phyloP scores from a whole-genome alignment of 2,888 invertebrate species.

The Trichogramma dendrolimi region DNA sequence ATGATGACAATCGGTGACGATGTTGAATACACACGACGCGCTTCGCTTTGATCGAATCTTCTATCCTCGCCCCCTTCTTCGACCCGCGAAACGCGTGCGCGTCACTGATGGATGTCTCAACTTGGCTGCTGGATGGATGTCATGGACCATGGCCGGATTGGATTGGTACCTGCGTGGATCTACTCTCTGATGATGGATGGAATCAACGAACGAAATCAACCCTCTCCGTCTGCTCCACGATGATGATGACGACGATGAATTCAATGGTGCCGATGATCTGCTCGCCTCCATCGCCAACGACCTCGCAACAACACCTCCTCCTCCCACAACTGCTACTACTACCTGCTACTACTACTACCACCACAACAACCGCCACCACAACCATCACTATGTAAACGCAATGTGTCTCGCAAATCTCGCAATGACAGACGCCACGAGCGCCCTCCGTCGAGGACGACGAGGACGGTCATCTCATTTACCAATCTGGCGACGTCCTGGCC shows the following conservation, averaged over 20 bases:
- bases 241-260: constrained; percentile 47
- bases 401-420: constrained; percentile 23
- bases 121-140: constrained; percentile 8
- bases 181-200: constrained; percentile 12
- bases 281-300: constrained; percentile 38
- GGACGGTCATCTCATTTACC: constrained; percentile 99
- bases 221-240: constrained; percentile 20
- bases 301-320: constrained; percentile 32
- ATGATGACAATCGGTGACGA: constrained; percentile 14
- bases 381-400: constrained; percentile 1
- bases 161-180: constrained; percentile 22
- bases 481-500: constrained; percentile 97
- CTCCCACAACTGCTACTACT: constrained; percentile 6
- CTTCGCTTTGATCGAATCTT: constrained; percentile 40
- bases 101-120: constrained; percentile 21
- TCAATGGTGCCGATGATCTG: constrained; percentile 36
- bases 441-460: constrained; percentile 98
- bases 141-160: constrained; percentile 27
- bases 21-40: constrained; percentile 12
- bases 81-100: constrained; percentile 5
- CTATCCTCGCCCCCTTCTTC: constrained; percentile 31
- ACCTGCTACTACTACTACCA: neutral
- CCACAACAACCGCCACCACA: too few relatives aligned
- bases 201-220: constrained; percentile 17
- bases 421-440: constrained; percentile 74